Base-by-base conservation (phyloP, 2,113 vertebrate genomes). In the Tupaia tana region DNA sequence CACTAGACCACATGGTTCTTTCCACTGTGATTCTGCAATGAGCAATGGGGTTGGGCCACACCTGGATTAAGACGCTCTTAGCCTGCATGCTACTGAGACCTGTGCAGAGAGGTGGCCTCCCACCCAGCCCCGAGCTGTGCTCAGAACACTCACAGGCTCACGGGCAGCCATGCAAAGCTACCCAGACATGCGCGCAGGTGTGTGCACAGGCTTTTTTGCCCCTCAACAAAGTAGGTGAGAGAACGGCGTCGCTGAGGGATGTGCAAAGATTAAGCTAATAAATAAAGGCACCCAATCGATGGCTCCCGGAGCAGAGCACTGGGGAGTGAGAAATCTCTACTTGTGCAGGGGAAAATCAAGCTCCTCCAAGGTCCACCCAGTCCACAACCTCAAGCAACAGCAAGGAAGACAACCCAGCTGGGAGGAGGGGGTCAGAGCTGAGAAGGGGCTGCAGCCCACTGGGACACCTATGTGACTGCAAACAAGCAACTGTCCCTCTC, bases 211-310 rank as follows among this genome's bases (percentile, higher is more conserved):
- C 24, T 27, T 34, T 54, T 79, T 77, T 71, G 73, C 31, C 24
- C 75, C 86, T 29, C 7, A 1, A 70, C 79, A 24, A 67, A 89
- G 75, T 66, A 83, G 61, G 80, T 56, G 25, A 15, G 24, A 89
- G 81, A 84, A 86, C 89, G 86, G 94, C 0, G 0, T 24, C 13
- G 2, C 90, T 69, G 80, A 85, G 95, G 94, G 87, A 93, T n/a
- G 94, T 78, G 63, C 74, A 63, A 54, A 34, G 66, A 93, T 87
- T 73, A 94, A 92, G 89, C 77, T 87, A 96, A 95, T 89, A 95
- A 95, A 95, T 61, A 85, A 90, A 94, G 82, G 73, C 0, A 1
- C 43, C 90, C n/a, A 66, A 90, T 88, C 56, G 15, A 90, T 85
- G 78, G 63, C 67, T 83, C 94, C 69, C 15, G 89, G 95, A 71